Evolutionary conservation across 2,797 vertebrate genomes (phyloP), one percentile per base, ranked within the genome.

Genomic region (Falco novaeseelandiae): DNA sequence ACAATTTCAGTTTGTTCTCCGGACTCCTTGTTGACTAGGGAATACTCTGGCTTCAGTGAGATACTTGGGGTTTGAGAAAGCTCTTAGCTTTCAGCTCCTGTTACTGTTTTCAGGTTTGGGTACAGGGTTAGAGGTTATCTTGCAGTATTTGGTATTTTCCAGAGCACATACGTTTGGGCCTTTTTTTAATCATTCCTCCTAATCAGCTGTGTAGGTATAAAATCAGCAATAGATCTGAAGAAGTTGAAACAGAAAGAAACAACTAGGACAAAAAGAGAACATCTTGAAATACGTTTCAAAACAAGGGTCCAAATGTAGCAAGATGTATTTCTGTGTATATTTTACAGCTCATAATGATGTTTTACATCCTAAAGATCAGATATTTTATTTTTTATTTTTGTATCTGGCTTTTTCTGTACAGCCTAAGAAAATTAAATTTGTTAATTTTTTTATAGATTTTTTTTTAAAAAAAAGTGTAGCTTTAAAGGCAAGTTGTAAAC

Each of bases 1-100:
- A 87, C 83, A 84, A 87, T 49, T 73, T 82, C 67, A 72, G 36
- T 86, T 88, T 88, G 48, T 51, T 83, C 91, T 83, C 67, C 55
- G 89, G 73, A 69, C 63, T 86, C 40, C 11, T 21, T 65, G 88
- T 95, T 79, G 49, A 67, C 38, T 49, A 83, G 62, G 44, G 62
- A 84, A 76, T 52, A 88, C 26, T 52, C 34, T 59, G 34, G 14
- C 49, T 90, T 82, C 10, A 6, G 54, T 59, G 80, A 83, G 49
- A 36, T n/a, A 65, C 23, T 58, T 90, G 48, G 65, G n/a, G 27
- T 85, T 82, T 90, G 57, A 86, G 36, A 74, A 90, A 65, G 51
- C 36, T 83, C 81, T 80, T 57, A 44, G 17, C n/a, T 83, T 54
- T 83, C 58, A 92, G 22, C 8, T 76, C 12, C 49, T 72, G 66